Percentiles rank a stretch among this genome's conserved stretches.
phyloP scores from a whole-genome alignment of 2,113 vertebrate genomes.

The Anser brachyrhynchus region DNA sequence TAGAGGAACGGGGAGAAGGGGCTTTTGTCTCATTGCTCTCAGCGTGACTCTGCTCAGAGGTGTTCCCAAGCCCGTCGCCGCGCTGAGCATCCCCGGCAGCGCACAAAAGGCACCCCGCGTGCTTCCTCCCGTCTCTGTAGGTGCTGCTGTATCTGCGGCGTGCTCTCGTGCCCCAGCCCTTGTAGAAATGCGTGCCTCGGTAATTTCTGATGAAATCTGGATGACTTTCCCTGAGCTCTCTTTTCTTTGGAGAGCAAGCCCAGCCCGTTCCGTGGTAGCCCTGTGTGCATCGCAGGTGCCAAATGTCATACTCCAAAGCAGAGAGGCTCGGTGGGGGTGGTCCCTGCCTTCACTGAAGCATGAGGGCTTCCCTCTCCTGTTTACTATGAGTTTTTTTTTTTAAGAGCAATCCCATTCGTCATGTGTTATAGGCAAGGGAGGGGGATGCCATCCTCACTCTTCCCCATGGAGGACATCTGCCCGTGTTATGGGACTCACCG shows the following conservation, averaged over 20 bases:
- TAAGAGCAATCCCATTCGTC: too few species aligned
- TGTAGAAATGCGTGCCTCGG: neutral
- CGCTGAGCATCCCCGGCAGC: neutral
- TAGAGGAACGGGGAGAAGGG: neutral
- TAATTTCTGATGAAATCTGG: neutral
- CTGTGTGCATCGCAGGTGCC: neutral
- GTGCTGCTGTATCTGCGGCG: too few species aligned
- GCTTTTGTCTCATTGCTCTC: neutral
- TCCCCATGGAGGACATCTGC: rapidly evolving
- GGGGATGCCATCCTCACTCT: neutral
- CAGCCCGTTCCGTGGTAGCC: too few species aligned
- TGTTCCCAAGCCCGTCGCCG: neutral
- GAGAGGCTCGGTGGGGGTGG: neutral
- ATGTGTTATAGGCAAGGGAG: rapidly evolving
- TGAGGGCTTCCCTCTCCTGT: neutral
- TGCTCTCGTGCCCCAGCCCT: neutral
- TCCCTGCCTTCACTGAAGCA: neutral
- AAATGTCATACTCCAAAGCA: neutral
- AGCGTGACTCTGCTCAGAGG: neutral
- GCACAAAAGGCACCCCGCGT: neutral
- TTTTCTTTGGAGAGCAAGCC: neutral
- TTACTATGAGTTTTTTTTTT: rapidly evolving
- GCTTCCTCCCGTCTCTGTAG: neutral
- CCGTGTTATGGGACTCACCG: rapidly evolving
- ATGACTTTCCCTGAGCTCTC: neutral